Conservation (phyloP, 1,140 invertebrate species). For the Pseudomyrmex gracilis region DNA sequence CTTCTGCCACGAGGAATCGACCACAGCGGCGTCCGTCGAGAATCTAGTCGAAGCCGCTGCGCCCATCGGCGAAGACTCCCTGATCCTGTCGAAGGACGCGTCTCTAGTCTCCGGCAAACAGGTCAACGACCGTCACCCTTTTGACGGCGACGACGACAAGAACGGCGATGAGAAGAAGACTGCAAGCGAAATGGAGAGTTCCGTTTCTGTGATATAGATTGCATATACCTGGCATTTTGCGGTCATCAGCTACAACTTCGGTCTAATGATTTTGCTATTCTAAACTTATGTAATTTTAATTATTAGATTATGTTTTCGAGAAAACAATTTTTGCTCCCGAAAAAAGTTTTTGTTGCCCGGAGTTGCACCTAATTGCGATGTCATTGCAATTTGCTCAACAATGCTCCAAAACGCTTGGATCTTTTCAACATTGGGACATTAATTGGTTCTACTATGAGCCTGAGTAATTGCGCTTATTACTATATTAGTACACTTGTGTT, state of each 20-base stretch:
- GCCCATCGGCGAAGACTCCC: constrained; percentile 86
- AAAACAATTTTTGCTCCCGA: too few relatives aligned
- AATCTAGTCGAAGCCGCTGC: constrained; percentile 87
- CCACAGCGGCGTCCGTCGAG: constrained; percentile 84
- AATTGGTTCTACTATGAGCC: neutral
- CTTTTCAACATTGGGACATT: neutral
- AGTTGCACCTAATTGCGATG: neutral
- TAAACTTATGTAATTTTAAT: too few relatives aligned
- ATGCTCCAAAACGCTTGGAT: neutral
- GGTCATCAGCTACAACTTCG: neutral
- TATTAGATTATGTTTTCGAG: too few relatives aligned
- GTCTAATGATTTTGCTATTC: neutral
- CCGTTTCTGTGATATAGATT: constrained; percentile 85
- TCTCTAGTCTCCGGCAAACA: constrained; percentile 79
- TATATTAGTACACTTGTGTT: constrained; percentile 36
- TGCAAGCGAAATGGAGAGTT: constrained; percentile 80
- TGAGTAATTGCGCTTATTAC: constrained; percentile 13
- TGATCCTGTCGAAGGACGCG: constrained; percentile 80
- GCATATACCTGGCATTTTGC: neutral
- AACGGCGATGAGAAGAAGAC: constrained; percentile 81
- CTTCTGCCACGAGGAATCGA: constrained; percentile 77
- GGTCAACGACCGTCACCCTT: constrained; percentile 20
- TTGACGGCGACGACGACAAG: neutral
- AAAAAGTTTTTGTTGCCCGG: neutral
- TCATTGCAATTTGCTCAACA: neutral